Base-by-base conservation (phyloP, 2,797 vertebrate species). In the Pseudotriccus pelzelni region DNA sequence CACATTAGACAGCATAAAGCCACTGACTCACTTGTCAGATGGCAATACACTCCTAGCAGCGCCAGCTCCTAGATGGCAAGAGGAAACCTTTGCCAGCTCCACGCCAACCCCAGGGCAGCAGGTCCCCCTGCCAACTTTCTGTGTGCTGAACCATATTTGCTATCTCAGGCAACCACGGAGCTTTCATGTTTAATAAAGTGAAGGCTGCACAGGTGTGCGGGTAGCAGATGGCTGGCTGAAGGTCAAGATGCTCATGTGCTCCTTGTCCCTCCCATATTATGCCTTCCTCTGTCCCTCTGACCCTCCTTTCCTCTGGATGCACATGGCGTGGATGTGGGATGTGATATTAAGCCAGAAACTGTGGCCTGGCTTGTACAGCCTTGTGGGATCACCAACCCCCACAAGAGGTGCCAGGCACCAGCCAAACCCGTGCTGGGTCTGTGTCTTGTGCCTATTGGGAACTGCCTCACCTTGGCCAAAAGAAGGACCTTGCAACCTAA, bases 361-460 rank as follows among this genome's bases (percentile, higher is more conserved):
- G 30, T 0, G 6, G 8, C 8, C 20, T 32, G 41, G 23, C 25
- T 85, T 77, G 73, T 47, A 17, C 7, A 37, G 81, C 47, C 67
- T 37, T 5, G 2, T 44, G 78, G 68, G 28, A 70, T 49, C 2
- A 1, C 16, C 14, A 53, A 4, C 0, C 1, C 27, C 22, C 52
- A 4, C 14, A 41, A 53, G 30, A 58, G 12, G 20, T 25, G 25
- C 30, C 69, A 68, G 43, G 22, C 37, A 79, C 7, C 32, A 30
- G 34, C 20, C 66, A 73, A 64, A 58, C 16, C 10, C 0, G 0
- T 41, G 6, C 6, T 87, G 19, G 14, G 32, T 56, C 64, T 30
- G 27, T 36, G 3, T 36, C 73, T 78, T 62, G 44, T 70, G 62
- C 39, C 37, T 60, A 0, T 13, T 64, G 36, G 53, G 36, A 72